Base-by-base conservation (phyloP, 2,888 invertebrate genomes). In the Ptilodon capucinus region DNA sequence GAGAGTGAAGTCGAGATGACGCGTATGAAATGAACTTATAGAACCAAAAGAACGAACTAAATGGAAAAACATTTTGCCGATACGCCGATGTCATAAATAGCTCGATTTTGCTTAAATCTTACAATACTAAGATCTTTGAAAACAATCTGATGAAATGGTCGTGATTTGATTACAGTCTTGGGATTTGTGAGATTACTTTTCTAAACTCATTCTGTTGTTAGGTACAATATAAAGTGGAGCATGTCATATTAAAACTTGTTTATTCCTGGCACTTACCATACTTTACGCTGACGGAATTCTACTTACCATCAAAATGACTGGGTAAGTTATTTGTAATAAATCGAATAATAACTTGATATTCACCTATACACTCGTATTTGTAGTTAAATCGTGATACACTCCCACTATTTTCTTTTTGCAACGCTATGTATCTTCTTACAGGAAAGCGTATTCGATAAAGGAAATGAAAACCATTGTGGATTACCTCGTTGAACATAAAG, bases 401-500 rank as follows among this genome's bases (percentile, higher is more conserved):
- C 42, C 58, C 21, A 41, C 44, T 54, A 44, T 46, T 42, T 23
- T 40, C 41, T 39, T 13, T 34, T 16, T 23, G 38, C 13, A 18
- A 16, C 44, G 2, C 41, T 36, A 32, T 32, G 41, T 13, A 40
- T 11, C 25, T 28, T 42, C 46, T 81, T 77, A 46, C 51, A 91
- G 91, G 40, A 85, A 81, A 72, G 54, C 86, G 1, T 91, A 91
- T 58, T 78, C 76, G 11, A 77, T 87, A 74, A 76, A 60, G 28
- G 91, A 91, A 58, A 82, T 88, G 84, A 86, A 80, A 55, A 51
- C 48, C 2, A 91, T 91, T 46, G 85, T 91, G 40, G 81, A 88
- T 0, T 90, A 87, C 67, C 60, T 91, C 46, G 66, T 64, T 19
- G 75, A 82, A 46, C 71, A 79, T 17, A 80, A 75, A 49, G 73